Evolutionary conservation across 2,888 invertebrate genomes (phyloP).

Genomic region (Syrphus vitripennis): DNA sequence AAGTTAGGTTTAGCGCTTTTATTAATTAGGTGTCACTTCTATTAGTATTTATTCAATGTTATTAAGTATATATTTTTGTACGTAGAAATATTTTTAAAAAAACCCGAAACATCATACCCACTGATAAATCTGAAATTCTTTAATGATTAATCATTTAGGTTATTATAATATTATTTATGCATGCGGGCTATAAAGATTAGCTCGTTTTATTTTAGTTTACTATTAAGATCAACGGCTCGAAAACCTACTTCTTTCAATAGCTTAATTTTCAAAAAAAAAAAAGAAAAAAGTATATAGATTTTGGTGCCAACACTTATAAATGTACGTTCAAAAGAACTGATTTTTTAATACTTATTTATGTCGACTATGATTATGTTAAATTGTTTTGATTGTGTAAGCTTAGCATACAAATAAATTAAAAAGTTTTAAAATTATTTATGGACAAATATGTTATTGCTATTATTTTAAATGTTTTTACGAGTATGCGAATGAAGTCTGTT

Average conservation of each 20-base stretch:
- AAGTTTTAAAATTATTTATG: no score
- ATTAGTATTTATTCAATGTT: no score
- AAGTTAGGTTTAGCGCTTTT: no score
- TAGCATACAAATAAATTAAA: neutral
- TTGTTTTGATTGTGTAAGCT: neutral
- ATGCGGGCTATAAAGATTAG: no score
- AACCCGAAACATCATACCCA: neutral
- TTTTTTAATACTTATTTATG: neutral
- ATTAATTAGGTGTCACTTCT: no score
- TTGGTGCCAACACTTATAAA: neutral
- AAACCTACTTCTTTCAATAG: neutral
- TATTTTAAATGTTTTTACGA: no score
- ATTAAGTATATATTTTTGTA: neutral
- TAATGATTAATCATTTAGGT: no score
- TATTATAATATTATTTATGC: neutral
- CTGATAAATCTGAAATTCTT: neutral
- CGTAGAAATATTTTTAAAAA: neutral
- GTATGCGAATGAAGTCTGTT: no score
- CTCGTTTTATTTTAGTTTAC: neutral
- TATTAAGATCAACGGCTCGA: neutral
- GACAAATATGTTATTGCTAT: no score
- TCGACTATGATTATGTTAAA: neutral
- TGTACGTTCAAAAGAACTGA: neutral
- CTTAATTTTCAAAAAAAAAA: neutral
- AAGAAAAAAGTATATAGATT: neutral